These are phyloP conservation scores for Sander vitreus DNA, from an alignment of 2,113 vertebrate species.

Conservation along the genomic window DNA sequence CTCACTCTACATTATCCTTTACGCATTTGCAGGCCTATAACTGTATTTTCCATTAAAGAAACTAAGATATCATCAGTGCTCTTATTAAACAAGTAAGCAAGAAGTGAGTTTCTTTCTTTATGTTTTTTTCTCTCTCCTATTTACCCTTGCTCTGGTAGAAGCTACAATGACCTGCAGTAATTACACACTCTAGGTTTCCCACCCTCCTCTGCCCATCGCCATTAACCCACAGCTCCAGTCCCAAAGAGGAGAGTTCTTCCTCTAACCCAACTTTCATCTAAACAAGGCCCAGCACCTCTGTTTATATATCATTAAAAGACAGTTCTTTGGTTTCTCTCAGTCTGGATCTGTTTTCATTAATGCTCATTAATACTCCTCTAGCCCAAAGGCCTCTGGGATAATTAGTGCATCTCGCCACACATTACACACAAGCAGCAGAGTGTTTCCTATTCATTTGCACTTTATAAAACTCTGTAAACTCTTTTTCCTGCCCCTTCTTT, in stretches of 20 bases:
- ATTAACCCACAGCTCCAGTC: constrained; percentile 43
- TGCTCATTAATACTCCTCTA: constrained; percentile 68
- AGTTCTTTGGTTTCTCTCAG: constrained; percentile 52
- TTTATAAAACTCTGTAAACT: constrained; percentile 57
- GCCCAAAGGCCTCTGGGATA: constrained; percentile 71
- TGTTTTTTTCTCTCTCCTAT: constrained; percentile 10
- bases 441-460: constrained; percentile 55
- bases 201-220: constrained; percentile 21
- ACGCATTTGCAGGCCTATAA: too few species aligned
- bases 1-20: too few species aligned
- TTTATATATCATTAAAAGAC: constrained; percentile 72
- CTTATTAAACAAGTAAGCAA: constrained; percentile 5
- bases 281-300: constrained; percentile 42
- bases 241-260: constrained; percentile 44
- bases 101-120: neutral
- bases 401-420: constrained; percentile 70
- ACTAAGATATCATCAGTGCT: neutral
- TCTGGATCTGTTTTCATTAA: constrained; percentile 69
- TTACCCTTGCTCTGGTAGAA: constrained; percentile 24
- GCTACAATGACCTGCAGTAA: constrained; percentile 55
- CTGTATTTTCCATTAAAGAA: neutral
- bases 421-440: constrained; percentile 53
- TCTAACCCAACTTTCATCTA: constrained; percentile 65
- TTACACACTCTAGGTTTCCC: constrained; percentile 37
- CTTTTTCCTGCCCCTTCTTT: neutral